phyloP scores from a whole-genome alignment of 2,888 invertebrate genomes.

The Noctua janthina region DNA sequence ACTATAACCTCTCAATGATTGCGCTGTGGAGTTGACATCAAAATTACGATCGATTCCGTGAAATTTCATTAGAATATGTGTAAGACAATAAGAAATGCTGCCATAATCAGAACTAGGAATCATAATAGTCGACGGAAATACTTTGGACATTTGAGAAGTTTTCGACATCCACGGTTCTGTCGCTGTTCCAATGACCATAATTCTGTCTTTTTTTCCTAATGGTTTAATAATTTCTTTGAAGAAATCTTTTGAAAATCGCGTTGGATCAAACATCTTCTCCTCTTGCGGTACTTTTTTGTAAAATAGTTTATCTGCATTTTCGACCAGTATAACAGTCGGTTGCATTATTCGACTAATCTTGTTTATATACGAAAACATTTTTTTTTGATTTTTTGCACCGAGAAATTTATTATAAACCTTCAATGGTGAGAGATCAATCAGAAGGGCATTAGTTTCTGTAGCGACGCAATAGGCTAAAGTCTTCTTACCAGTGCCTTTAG shows the following conservation, averaged over 20 bases:
- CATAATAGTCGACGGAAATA: conserved; percentile 90
- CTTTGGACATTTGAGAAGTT: conserved; percentile 85
- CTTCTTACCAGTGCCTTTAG: conserved; percentile 93
- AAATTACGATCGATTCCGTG: conserved; percentile 91
- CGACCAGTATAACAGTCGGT: conserved; percentile 93
- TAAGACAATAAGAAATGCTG: conserved; percentile 89
- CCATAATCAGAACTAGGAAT: conserved; percentile 91
- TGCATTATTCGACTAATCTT: conserved; percentile 93
- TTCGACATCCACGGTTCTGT: conserved; percentile 92
- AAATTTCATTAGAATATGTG: conserved; percentile 90
- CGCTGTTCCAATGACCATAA: conserved; percentile 93
- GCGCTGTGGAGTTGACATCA: conserved; percentile 90
- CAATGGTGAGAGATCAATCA: conserved; percentile 94
- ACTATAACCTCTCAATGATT: conserved; percentile 89
- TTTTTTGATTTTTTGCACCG: conserved; percentile 92
- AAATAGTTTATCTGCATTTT: conserved; percentile 92
- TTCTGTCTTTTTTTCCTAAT: conserved; percentile 91
- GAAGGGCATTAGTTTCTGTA: conserved; percentile 93
- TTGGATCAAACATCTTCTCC: conserved; percentile 92
- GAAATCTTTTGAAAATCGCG: conserved; percentile 92
- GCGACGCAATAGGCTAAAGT: conserved; percentile 94
- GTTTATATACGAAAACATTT: conserved; percentile 91
- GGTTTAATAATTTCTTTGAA: conserved; percentile 93
- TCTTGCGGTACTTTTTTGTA: conserved; percentile 92
- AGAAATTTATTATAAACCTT: conserved; percentile 93